A percentile compares a stretch with the other conserved stretches of the same genome.
phyloP scores from a whole-genome alignment of 37 sponge, comb jelly and placozoan species.

The Chondrosia reniformis region DNA sequence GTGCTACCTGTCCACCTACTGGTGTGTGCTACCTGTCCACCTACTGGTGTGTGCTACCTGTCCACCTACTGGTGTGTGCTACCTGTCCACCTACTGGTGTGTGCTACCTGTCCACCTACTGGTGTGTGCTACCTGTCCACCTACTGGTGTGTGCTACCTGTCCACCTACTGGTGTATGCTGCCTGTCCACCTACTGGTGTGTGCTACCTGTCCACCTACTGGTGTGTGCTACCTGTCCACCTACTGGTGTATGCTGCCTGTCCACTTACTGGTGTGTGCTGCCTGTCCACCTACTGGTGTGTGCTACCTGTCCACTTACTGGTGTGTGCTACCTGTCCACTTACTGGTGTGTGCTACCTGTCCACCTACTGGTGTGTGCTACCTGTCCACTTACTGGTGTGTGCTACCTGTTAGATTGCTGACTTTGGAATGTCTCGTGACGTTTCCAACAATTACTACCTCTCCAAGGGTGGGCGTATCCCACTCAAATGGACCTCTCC shows the following conservation, averaged over 20 bases:
- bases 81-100: not conserved
- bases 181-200: not conserved
- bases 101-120: not conserved
- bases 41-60: not conserved
- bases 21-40: not conserved
- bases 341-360: not conserved
- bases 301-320: not conserved
- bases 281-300: not conserved
- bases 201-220: not conserved
- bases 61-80: not conserved
- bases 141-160: not conserved
- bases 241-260: not conserved
- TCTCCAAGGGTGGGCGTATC: constrained; percentile 25
- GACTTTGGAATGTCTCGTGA: constrained; percentile 30
- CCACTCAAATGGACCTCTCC: constrained; percentile 27
- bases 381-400: not conserved
- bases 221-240: not conserved
- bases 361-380: not conserved
- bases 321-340: not conserved
- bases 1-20: not conserved
- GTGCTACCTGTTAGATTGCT: constrained; percentile 1
- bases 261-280: not conserved
- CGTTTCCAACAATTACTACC: constrained; percentile 20
- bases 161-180: not conserved
- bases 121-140: not conserved